Conservation (phyloP, 2,113 vertebrate species). For the Nibea albiflora region DNA sequence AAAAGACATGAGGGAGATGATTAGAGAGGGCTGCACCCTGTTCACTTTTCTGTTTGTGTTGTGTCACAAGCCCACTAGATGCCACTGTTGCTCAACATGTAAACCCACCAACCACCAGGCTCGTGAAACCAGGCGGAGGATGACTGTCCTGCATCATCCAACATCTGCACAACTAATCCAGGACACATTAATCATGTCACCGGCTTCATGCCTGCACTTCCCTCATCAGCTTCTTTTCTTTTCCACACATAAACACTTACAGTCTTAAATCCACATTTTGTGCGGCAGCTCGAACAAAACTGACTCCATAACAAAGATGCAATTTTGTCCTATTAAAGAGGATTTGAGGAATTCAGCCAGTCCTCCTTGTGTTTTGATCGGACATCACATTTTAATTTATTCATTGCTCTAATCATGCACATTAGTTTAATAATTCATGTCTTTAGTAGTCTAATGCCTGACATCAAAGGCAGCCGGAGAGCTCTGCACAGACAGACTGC, state of each 20-base stretch:
- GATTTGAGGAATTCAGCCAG: not conserved
- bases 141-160: not conserved
- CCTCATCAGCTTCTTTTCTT: not conserved
- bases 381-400: slow-evolving; percentile 42
- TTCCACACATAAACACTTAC: not conserved
- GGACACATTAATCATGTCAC: not conserved
- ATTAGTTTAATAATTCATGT: slow-evolving; percentile 61
- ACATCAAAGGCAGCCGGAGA: slow-evolving; percentile 52
- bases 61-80: slow-evolving; percentile 41
- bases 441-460: slow-evolving; percentile 20
- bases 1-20: not conserved
- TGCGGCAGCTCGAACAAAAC: not conserved
- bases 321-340: not conserved
- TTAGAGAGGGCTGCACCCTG: not conserved
- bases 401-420: slow-evolving; percentile 27
- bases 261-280: not conserved
- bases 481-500: slow-evolving; percentile 23
- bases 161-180: not conserved
- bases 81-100: slow-evolving; percentile 41
- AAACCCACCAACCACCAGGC: not conserved
- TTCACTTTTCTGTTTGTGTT: not conserved
- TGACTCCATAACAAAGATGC: not conserved
- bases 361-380: slow-evolving; percentile 22
- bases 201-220: not conserved
- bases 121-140: not conserved